phyloP scores from a whole-genome alignment of 2,888 invertebrate genomes.

The Exephanes ischioxanthus region DNA sequence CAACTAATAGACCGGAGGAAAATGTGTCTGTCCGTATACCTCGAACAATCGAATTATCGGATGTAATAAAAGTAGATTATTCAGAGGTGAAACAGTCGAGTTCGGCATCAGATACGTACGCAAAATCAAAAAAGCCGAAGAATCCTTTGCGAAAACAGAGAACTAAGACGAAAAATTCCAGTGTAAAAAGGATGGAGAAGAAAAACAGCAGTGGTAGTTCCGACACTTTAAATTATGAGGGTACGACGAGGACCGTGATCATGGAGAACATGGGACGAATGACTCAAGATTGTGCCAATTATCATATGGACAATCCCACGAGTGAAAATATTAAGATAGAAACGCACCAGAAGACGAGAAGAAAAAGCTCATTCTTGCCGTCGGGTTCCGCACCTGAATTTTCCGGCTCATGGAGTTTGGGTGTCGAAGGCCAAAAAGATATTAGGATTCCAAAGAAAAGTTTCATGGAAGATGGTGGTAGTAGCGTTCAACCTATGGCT shows the following conservation, averaged over 20 bases:
- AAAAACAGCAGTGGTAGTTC: conserved; percentile 74
- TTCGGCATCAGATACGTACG: conserved; percentile 22
- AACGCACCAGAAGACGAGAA: conserved; percentile 65
- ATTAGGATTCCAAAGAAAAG: conserved; percentile 86
- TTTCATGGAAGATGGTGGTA: conserved; percentile 88
- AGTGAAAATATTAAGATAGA: conserved; percentile 68
- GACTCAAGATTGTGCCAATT: not conserved
- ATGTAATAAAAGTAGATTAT: conserved; percentile 80
- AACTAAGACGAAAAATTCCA: conserved; percentile 65
- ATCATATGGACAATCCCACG: conserved; percentile 32
- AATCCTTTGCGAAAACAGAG: conserved; percentile 71
- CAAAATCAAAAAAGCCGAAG: conserved; percentile 70
- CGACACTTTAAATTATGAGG: conserved; percentile 76
- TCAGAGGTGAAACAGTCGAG: conserved; percentile 70
- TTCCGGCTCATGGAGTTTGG: conserved; percentile 76
- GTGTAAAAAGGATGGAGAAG: conserved; percentile 37
- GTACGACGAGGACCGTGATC: conserved; percentile 46
- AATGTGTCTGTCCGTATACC: conserved; percentile 19
- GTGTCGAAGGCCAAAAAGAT: conserved; percentile 85
- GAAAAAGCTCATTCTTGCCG: conserved; percentile 71
- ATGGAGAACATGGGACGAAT: conserved; percentile 58
- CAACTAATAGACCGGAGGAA: conserved; percentile 55
- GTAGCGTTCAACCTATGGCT: conserved; percentile 87
- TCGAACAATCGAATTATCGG: conserved; percentile 72
- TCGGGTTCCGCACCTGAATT: conserved; percentile 80